Evolutionary conservation across 2,797 vertebrate species (phyloP).

Genomic region (Acropternis orthonyx): DNA sequence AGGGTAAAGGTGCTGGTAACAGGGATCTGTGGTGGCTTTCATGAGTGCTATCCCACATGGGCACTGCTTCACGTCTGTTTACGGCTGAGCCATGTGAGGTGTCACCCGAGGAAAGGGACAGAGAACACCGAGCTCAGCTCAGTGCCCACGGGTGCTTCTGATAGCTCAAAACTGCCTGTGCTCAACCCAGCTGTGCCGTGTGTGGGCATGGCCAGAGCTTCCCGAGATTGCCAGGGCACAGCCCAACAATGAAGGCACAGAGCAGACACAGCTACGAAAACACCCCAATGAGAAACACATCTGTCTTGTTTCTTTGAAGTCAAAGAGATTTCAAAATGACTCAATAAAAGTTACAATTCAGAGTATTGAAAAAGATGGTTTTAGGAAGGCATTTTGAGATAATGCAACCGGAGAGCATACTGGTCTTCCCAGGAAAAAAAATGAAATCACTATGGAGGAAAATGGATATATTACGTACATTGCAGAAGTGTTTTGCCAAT

Average conservation of each 20-base stretch:
- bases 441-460: neutral
- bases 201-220: neutral
- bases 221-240: neutral
- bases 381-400: neutral
- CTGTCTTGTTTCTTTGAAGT: neutral
- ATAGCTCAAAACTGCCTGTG: rapidly evolving
- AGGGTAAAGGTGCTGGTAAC: no score
- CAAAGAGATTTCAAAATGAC: neutral
- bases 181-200: neutral
- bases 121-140: rapidly evolving
- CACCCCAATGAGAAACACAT: rapidly evolving
- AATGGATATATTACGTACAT: neutral
- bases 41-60: rapidly evolving
- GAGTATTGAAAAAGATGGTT: neutral
- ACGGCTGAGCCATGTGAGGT: neutral
- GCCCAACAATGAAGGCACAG: neutral
- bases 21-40: neutral
- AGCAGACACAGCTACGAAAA: neutral
- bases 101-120: neutral
- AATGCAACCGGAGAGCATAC: neutral
- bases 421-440: neutral
- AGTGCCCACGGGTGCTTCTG: neutral
- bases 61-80: neutral
- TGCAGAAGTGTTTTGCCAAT: neutral
- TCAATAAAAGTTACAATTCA: neutral